A percentile compares a stretch with the other conserved stretches of the same genome.
Conservation (phyloP, 2,797 vertebrate species). For the Huso huso region DNA sequence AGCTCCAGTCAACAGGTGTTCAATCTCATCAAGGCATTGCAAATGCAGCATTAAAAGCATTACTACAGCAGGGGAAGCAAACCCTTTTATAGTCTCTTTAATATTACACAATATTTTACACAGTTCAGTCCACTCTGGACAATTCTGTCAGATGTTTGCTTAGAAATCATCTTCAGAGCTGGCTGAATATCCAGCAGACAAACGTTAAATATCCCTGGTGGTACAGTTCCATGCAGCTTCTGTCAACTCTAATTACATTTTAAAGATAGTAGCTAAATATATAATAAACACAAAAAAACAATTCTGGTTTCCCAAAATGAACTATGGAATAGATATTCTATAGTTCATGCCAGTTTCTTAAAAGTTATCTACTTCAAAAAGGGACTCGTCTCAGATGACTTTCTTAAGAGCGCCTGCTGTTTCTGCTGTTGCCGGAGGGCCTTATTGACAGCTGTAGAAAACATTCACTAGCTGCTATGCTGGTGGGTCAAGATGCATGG, state of each 20-base stretch:
- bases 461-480: too few relatives aligned
- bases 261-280: slow-evolving; percentile 5
- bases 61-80: too few relatives aligned
- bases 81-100: too few relatives aligned
- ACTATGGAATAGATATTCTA: background rate
- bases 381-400: background rate
- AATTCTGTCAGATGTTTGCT: background rate
- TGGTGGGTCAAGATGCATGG: too few relatives aligned
- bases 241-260: slow-evolving; percentile 24
- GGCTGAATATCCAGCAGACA: background rate
- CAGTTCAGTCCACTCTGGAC: background rate
- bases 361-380: too few relatives aligned
- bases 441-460: background rate
- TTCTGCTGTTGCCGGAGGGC: background rate
- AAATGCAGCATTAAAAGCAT: too few relatives aligned
- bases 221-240: background rate
- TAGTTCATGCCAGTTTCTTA: background rate
- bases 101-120: too few relatives aligned
- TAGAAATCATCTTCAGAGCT: background rate
- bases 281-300: too few relatives aligned
- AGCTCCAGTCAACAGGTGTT: too few relatives aligned
- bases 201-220: background rate
- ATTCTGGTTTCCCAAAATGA: too few relatives aligned
- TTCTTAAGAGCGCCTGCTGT: background rate
- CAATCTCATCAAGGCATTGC: too few relatives aligned